Conservation (phyloP, 2,113 vertebrate species). For the Accipiter cooperii region DNA sequence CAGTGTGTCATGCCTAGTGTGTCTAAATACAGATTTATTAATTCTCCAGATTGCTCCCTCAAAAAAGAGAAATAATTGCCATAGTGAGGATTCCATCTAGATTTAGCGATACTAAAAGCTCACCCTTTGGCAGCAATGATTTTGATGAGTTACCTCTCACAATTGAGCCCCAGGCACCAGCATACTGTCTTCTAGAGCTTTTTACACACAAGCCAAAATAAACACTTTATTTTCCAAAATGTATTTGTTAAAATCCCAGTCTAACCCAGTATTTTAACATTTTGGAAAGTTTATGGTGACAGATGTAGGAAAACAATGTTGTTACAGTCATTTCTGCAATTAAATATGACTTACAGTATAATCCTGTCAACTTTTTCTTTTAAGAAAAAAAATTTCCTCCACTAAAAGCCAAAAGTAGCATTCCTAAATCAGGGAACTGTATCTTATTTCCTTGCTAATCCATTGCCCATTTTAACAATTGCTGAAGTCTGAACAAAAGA, state of each 20-base stretch:
- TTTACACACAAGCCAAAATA: conserved; percentile 48
- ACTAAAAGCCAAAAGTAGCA: conserved; percentile 58
- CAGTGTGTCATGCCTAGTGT: not conserved
- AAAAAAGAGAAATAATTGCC: not conserved
- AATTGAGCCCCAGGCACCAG: not conserved
- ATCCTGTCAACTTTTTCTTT: not conserved
- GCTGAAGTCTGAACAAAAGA: not conserved
- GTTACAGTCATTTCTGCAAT: conserved; percentile 65
- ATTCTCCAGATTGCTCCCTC: not conserved
- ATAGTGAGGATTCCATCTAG: not conserved
- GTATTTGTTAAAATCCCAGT: conserved; percentile 33
- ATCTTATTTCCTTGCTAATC: conserved; percentile 3
- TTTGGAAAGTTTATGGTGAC: conserved; percentile 54
- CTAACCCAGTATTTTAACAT: conserved; percentile 49
- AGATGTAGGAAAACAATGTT: conserved; percentile 63
- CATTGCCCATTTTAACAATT: not conserved
- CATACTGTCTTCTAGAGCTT: not conserved
- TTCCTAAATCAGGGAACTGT: conserved; percentile 11
- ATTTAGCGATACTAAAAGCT: not conserved
- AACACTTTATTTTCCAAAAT: conserved; percentile 60
- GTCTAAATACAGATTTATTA: not conserved
- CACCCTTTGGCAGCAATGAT: not conserved
- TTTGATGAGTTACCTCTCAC: not conserved
- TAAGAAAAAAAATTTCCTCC: not conserved
- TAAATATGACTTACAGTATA: conserved; percentile 20